Evolutionary conservation across 2,888 invertebrate species (phyloP).

Genomic region (Amiota mariae): DNA sequence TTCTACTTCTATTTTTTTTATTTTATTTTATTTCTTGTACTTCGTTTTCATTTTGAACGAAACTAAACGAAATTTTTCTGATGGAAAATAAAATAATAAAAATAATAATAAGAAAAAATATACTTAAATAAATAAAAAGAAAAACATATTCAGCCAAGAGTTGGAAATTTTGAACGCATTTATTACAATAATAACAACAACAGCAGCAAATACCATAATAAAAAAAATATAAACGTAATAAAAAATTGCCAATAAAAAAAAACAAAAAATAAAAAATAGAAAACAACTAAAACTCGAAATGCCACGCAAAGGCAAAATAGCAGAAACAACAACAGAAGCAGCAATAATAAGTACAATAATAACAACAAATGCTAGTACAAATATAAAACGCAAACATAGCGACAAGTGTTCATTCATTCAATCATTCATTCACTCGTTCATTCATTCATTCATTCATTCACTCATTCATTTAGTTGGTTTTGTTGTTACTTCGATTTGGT

Average conservation of each 20-base stretch:
- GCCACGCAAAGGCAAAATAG: not conserved
- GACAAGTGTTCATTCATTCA: conserved; percentile 23
- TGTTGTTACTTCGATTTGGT: not conserved
- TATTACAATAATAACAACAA: conserved; percentile 12
- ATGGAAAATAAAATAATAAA: too few relatives aligned
- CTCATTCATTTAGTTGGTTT: not conserved
- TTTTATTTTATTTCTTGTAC: too few relatives aligned
- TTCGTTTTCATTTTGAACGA: not conserved
- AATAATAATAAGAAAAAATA: too few relatives aligned
- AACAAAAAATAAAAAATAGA: not conserved
- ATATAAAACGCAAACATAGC: conserved; percentile 14
- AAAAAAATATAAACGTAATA: not conserved
- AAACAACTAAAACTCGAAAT: not conserved
- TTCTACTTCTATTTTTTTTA: too few relatives aligned
- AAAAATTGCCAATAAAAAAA: not conserved
- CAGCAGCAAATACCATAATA: not conserved
- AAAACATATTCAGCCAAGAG: not conserved
- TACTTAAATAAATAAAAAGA: not conserved
- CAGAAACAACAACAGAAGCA: conserved; percentile 1
- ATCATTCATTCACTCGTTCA: not conserved
- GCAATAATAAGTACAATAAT: not conserved
- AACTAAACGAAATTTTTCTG: not conserved
- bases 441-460: not conserved
- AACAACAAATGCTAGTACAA: not conserved
- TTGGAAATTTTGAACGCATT: conserved; percentile 20